These are phyloP conservation scores for Brachyopa scutellaris DNA, from an alignment of 2,888 invertebrate genomes.

Conservation along the genomic window DNA sequence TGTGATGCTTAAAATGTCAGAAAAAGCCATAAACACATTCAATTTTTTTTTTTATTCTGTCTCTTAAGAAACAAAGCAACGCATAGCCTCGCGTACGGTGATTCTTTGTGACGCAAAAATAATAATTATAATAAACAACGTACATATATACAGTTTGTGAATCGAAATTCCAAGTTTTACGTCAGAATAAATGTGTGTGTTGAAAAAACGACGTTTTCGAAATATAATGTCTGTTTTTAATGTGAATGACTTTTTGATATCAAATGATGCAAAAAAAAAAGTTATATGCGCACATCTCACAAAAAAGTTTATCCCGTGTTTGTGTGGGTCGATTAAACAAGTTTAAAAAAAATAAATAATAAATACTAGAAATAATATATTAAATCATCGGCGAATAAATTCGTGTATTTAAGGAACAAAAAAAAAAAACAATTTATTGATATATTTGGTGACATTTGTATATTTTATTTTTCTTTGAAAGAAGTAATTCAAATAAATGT, in stretches of 20 bases:
- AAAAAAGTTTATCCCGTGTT: not conserved
- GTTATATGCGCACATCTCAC: conserved; percentile 12
- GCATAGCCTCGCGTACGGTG: not conserved
- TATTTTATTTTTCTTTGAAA: not conserved
- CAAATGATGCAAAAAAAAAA: conserved; percentile 26
- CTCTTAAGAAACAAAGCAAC: conserved; percentile 5
- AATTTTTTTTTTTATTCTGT: not conserved
- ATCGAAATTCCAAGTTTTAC: not conserved
- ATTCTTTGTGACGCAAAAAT: conserved; percentile 4
- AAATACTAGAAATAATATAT: conserved; percentile 13
- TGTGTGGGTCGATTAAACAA: conserved; percentile 31
- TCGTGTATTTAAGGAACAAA: no score
- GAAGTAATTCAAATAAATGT: conserved; percentile 47
- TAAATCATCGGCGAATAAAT: conserved; percentile 11
- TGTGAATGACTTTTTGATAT: conserved; percentile 31
- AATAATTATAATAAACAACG: not conserved
- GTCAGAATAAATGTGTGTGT: conserved; percentile 11
- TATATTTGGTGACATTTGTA: conserved; percentile 16
- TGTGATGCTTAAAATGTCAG: conserved; percentile 36
- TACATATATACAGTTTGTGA: not conserved
- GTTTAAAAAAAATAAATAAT: conserved; percentile 20
- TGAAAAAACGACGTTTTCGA: conserved; percentile 44
- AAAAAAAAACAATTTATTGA: not conserved
- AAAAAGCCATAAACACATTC: conserved; percentile 8
- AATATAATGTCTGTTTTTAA: conserved; percentile 19